phyloP scores from a whole-genome alignment of 2,888 invertebrate species.

The Spisula solida region DNA sequence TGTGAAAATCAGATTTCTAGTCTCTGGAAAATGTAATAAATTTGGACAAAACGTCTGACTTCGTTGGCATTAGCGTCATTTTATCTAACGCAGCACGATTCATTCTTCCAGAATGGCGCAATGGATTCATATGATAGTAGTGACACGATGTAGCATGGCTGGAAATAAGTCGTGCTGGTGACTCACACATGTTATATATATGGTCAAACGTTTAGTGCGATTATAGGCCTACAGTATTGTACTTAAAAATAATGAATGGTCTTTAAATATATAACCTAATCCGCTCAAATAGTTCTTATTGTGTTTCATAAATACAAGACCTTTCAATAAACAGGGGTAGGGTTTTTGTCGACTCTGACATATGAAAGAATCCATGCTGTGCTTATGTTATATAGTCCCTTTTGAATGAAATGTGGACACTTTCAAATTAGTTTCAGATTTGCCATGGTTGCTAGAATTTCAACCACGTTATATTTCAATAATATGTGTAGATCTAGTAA shows the following conservation, averaged over 20 bases:
- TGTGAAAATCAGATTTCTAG: too few relatives aligned
- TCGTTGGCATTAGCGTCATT: too few relatives aligned
- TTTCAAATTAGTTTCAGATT: background rate
- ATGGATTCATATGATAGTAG: too few relatives aligned
- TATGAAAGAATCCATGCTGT: background rate
- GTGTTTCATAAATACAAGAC: background rate
- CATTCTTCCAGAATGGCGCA: too few relatives aligned
- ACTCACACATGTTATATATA: background rate
- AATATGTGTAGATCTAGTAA: background rate
- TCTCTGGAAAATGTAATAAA: too few relatives aligned
- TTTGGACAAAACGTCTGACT: too few relatives aligned
- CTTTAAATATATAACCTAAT: conserved; percentile 2
- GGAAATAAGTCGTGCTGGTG: background rate
- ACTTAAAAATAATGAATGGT: background rate
- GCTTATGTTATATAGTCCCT: background rate
- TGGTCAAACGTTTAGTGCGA: background rate
- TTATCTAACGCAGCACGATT: too few relatives aligned
- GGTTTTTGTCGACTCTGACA: background rate
- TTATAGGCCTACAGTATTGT: background rate
- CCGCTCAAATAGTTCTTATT: background rate
- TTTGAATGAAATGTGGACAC: background rate
- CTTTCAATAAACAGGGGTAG: background rate
- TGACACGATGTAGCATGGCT: too few relatives aligned
- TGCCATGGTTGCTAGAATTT: background rate
- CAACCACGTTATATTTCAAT: background rate